These are phyloP conservation scores for Centropus unirufus DNA, from an alignment of 2,113 vertebrate genomes.

Conservation along the genomic window DNA sequence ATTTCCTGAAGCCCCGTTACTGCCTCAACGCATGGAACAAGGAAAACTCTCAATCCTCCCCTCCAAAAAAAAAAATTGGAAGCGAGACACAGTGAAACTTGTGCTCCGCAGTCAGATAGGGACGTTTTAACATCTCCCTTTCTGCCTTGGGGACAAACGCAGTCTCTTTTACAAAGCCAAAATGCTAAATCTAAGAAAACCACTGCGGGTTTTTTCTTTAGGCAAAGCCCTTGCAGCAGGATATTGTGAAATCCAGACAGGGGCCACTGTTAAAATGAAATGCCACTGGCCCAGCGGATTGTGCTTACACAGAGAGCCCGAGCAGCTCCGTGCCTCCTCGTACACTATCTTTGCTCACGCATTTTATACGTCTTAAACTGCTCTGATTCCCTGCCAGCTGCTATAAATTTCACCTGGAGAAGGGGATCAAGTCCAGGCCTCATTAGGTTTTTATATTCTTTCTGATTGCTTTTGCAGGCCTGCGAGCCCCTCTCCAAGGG, in stretches of 20 bases:
- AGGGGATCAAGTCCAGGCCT: slow-evolving; percentile 56
- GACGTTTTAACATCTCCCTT: neutral
- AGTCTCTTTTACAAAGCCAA: neutral
- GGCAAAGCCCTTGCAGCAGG: slow-evolving; percentile 10
- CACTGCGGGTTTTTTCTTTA: neutral
- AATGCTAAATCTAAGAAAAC: neutral
- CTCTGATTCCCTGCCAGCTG: slow-evolving; percentile 55
- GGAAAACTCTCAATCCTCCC: neutral
- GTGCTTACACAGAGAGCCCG: neutral
- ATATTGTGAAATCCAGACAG: neutral
- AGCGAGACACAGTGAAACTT: neutral
- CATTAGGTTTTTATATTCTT: slow-evolving; percentile 63
- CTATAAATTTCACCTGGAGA: slow-evolving; percentile 43
- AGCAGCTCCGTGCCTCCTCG: neutral
- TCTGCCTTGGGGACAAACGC: neutral
- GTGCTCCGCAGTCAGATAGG: neutral
- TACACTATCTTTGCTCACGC: neutral
- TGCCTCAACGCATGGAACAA: neutral
- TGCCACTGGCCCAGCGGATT: neutral
- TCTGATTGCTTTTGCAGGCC: slow-evolving; percentile 77
- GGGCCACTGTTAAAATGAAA: neutral
- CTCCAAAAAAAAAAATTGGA: neutral
- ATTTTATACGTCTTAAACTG: slow-evolving; percentile 38
- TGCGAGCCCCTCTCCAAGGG: slow-evolving; percentile 56
- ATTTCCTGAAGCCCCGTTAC: neutral